Conservation (phyloP, 2,113 vertebrate species). For the Orcinus orca region DNA sequence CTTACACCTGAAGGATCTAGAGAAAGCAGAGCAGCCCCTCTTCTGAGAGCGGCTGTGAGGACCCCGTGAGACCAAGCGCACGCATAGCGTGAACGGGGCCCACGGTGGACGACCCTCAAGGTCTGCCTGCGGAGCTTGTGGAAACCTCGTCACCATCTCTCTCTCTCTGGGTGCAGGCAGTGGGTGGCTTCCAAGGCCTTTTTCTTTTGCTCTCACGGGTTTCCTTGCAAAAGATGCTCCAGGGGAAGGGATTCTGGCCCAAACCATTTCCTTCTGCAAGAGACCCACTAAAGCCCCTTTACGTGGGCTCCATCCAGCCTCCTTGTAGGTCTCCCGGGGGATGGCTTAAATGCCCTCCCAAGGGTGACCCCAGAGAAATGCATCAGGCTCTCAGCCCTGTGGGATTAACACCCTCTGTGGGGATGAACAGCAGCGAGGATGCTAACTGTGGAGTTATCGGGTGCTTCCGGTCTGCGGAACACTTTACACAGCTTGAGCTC, state of each 20-base stretch:
- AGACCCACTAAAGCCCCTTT: neutral
- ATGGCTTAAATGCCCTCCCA: neutral
- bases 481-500: neutral
- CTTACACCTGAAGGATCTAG: too few species aligned
- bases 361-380: neutral
- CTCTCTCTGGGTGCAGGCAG: neutral
- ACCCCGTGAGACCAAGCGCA: neutral
- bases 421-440: too few species aligned
- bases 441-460: fast-evolving
- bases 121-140: fast-evolving
- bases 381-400: neutral
- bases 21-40: neutral
- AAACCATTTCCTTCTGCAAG: neutral
- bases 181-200: neutral
- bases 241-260: neutral
- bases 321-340: fast-evolving
- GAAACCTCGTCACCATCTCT: fast-evolving
- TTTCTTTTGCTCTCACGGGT: neutral
- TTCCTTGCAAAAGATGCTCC: neutral
- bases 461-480: fast-evolving
- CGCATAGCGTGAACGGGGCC: fast-evolving
- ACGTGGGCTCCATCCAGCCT: fast-evolving
- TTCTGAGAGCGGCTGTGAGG: neutral
- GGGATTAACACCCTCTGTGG: neutral
- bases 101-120: fast-evolving